Evolutionary conservation across 2,888 invertebrate species (phyloP).

Genomic region (Coecobrya sp.): DNA sequence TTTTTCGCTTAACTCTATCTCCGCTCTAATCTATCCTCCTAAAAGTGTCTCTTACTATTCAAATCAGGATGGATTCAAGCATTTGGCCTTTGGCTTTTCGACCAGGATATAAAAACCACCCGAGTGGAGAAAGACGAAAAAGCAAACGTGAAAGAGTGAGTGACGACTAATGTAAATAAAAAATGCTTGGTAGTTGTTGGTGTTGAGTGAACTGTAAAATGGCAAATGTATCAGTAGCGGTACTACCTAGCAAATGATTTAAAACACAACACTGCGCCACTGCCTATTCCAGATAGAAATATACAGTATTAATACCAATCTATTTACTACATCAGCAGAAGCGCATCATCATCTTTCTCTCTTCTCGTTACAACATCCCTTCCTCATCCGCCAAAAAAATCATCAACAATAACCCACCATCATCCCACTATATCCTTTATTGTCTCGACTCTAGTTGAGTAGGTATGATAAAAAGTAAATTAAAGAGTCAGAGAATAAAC

Average conservation of each 20-base stretch:
- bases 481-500: constrained; percentile 56
- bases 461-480: constrained; percentile 44
- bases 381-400: not conserved
- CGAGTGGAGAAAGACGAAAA: not conserved
- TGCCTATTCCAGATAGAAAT: not conserved
- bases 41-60: constrained; percentile 1
- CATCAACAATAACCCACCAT: not conserved
- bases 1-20: constrained; percentile 26
- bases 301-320: not conserved
- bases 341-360: too few species aligned
- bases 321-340: too few species aligned
- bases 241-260: not conserved
- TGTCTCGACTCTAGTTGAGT: constrained; percentile 44
- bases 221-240: not conserved
- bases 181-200: constrained; percentile 3
- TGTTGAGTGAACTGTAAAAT: constrained; percentile 29
- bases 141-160: constrained; percentile 1
- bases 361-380: not conserved
- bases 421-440: constrained; percentile 26
- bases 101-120: not conserved
- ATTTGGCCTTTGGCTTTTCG: constrained; percentile 49
- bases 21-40: constrained; percentile 1
- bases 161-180: constrained; percentile 42
- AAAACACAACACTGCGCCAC: not conserved
- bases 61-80: constrained; percentile 3